These are phyloP conservation scores for Bombyx huttoni DNA, from an alignment of 2,888 invertebrate genomes.

Conservation along the genomic window DNA sequence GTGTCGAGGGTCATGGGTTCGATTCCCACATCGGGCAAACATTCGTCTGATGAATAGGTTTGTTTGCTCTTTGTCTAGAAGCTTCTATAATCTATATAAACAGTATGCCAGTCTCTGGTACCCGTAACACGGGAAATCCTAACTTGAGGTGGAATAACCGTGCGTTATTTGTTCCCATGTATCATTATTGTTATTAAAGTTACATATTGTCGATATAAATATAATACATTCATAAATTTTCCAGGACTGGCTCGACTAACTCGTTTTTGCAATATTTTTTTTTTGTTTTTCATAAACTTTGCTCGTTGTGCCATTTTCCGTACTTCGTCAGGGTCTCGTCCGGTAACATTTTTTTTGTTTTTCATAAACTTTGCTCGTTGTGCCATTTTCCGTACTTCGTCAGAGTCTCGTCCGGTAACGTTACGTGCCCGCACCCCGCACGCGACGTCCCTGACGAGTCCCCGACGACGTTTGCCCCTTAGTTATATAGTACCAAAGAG, in stretches of 20 bases:
- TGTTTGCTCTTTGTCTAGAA: too few species aligned
- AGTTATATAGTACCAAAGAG: constrained; percentile 13
- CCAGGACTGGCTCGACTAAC: constrained; percentile 67
- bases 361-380: constrained; percentile 56
- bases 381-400: constrained; percentile 53
- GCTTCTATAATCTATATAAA: too few species aligned
- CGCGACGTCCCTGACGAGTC: constrained; percentile 26
- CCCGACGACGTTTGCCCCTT: constrained; percentile 26
- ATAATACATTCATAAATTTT: constrained; percentile 14
- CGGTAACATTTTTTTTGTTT: constrained; percentile 19
- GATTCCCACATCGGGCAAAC: too few species aligned
- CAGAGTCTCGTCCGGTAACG: constrained; percentile 23
- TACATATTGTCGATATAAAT: too few species aligned
- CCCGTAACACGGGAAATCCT: too few species aligned
- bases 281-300: constrained; percentile 30
- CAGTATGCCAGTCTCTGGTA: too few species aligned
- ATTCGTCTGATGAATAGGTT: too few species aligned
- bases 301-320: constrained; percentile 68
- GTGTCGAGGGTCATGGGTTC: too few species aligned
- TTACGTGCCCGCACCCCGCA: constrained; percentile 59
- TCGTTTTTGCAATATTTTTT: constrained; percentile 32
- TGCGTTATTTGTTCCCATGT: too few species aligned
- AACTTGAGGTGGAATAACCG: too few species aligned
- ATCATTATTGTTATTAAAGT: too few species aligned
- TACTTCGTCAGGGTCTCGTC: constrained; percentile 24